Evolutionary conservation across 2,888 invertebrate genomes (phyloP), one percentile per base, ranked within the genome.

Genomic region (Heliconius erato): DNA sequence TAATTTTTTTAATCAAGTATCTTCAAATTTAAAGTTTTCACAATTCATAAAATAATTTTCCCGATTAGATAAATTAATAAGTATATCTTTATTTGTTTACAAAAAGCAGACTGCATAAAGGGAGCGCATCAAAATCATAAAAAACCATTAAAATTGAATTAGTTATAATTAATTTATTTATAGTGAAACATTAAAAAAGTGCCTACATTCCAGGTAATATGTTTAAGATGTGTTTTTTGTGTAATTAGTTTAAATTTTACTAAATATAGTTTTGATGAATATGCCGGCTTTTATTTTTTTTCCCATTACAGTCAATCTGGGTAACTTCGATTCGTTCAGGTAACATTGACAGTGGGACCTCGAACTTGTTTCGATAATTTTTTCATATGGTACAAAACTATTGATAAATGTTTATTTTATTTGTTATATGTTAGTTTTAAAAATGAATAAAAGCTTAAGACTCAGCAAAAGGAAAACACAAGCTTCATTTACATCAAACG

Each of bases 201-300:
- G 94, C 95, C 95, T 95, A 95, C 95, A 95, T 95, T 95, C 95
- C 95, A 94, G 90, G 90, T 94, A 86, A 90, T 91, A 87, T 82
- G 83, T 88, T 89, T 90, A 80, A 84, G 67, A 72, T 85, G 76
- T 84, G 67, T 67, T 83, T 85, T 40, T 82, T 78, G 90, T 91
- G 49, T 54, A 54, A 89, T 90, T 91, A 87, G 91, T 91, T 87
- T 89, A 86, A 85, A 88, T 90, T 90, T 90, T 87, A 90, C 87
- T 90, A 91, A 92, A 90, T 90, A 90, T 89, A 88, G 82, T 88
- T 78, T 74, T 77, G 65, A 71, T 26, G n/a, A 77, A 77, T 28
- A 4, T 11, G 1, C n/a, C 4, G 77, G 14, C 32, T 81, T 81
- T 81, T 59, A 78, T 80, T 54, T 40, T 3, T n/a, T n/a, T 63